Evolutionary conservation across 2,888 invertebrate genomes (phyloP), one percentile per base, ranked within the genome.

Genomic region (Ormyrus labotus): DNA sequence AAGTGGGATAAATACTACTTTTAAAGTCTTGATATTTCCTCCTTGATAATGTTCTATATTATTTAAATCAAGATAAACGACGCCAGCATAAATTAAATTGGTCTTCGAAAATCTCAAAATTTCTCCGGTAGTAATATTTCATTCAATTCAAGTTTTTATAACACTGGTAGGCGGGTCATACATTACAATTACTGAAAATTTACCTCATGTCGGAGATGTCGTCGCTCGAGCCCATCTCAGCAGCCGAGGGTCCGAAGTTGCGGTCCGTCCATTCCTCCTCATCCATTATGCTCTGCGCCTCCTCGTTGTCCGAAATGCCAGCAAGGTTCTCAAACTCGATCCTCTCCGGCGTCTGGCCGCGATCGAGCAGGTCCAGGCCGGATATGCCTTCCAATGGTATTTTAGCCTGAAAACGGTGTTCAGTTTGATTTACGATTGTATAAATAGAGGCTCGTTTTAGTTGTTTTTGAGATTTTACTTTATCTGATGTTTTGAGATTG

Each of bases 181-280:
- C 34, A 4, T 34, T 34, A 34, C 34, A 34, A 34, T 34, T 34
- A 34, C 34, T 34, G 34, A 34, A 34, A 55, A 67, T 34, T 19
- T 81, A 92, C 92, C 92, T 92, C 88, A 92, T 88, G 85, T 92
- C 92, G 6, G 93, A 93, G 81, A 93, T 92, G 83, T 94, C 93
- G 87, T 96, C 96, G 5, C 92, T 92, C 13, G 96, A 95, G 55
- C 92, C 92, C 87, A 93, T 91, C 89, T 95, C 95, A 51, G 94
- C 94, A 48, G 95, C 94, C 64, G 95, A 94, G 0, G 96, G 96
- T 61, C 96, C 94, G 90, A 97, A 97, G 92, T 98, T 98, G 84
- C 97, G 93, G 86, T 97, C 97, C 0, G 97, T 98, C 96, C 98
- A 98, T 90, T 98, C 98, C 88, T 98, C 98, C 90, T 98, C 98